Conservation (phyloP, 2,113 vertebrate species). For the Gambusia holbrooki region DNA sequence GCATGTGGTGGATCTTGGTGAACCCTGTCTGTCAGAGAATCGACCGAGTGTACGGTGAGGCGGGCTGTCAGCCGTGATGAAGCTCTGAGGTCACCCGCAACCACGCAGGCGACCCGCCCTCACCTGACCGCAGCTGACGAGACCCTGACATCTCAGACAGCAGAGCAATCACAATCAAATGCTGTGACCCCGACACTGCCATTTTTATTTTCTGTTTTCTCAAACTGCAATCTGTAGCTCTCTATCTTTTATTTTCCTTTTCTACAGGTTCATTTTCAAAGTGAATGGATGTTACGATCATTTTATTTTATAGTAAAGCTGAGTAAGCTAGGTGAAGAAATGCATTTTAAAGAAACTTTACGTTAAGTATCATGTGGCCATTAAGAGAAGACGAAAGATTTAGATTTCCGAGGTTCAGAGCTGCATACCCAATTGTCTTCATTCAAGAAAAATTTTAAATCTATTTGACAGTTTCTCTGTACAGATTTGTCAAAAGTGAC, state of each 20-base stretch:
- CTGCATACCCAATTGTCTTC: not conserved
- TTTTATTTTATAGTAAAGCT: too few relatives aligned
- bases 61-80: conserved; percentile 69
- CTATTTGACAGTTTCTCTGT: too few relatives aligned
- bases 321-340: too few relatives aligned
- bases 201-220: conserved; percentile 1
- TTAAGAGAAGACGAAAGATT: conserved; percentile 27
- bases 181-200: conserved; percentile 16
- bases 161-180: conserved; percentile 52
- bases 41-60: conserved; percentile 58
- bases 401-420: conserved; percentile 5
- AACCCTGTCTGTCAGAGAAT: conserved; percentile 70
- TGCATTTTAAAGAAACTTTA: not conserved
- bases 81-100: conserved; percentile 48
- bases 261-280: not conserved
- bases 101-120: conserved; percentile 39
- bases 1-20: conserved; percentile 30
- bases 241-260: not conserved
- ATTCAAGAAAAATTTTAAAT: not conserved
- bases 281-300: too few relatives aligned
- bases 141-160: conserved; percentile 53
- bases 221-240: not conserved
- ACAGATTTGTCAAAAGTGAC: too few relatives aligned
- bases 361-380: conserved; percentile 40
- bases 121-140: conserved; percentile 63